Conservation (phyloP, 2,797 vertebrate genomes). For the Geotrypetes seraphini region DNA sequence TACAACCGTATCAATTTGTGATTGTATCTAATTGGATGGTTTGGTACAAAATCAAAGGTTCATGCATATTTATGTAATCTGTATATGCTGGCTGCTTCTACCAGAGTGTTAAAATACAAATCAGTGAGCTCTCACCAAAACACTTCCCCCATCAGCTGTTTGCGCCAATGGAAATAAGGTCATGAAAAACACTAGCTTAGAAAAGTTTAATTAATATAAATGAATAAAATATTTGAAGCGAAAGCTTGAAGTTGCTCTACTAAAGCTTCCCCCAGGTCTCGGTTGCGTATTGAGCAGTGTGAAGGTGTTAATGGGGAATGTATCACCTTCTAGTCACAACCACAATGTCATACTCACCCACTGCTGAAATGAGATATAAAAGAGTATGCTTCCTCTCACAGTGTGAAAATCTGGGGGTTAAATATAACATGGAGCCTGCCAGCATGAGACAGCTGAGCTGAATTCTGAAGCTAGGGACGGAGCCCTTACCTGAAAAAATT, state of each 20-base stretch:
- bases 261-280: conserved; percentile 8
- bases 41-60: no score
- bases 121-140: not conserved
- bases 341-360: conserved; percentile 6
- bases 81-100: no score
- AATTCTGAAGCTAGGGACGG: no score
- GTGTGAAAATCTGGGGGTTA: conserved; percentile 24
- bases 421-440: not conserved
- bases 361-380: conserved; percentile 16
- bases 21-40: no score
- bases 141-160: not conserved
- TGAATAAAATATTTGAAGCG: not conserved
- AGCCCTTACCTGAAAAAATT: no score
- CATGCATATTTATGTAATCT: no score
- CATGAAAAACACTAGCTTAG: not conserved
- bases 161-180: not conserved
- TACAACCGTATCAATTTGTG: no score
- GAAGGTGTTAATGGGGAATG: conserved; percentile 20
- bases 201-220: conserved; percentile 3
- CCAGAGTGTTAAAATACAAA: no score
- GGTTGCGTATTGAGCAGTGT: conserved; percentile 22
- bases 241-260: conserved; percentile 3
- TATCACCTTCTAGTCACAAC: conserved; percentile 23
- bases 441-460: no score
- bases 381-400: conserved; percentile 8